Evolutionary conservation across 2,888 invertebrate genomes (phyloP).

Genomic region (Cryptocheilus praepositus): DNA sequence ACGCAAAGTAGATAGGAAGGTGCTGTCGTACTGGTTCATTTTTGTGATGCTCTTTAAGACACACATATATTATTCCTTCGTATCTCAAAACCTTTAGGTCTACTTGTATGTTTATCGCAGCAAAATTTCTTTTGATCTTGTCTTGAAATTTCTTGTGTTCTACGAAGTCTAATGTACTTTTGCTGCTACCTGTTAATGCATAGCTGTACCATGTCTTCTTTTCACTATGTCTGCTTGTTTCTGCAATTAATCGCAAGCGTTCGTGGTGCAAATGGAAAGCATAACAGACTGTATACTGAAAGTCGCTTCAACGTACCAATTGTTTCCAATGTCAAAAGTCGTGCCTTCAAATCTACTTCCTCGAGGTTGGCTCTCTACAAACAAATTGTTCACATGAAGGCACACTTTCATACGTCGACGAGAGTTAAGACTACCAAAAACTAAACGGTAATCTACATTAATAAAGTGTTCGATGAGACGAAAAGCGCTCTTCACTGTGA

Average conservation of each 20-base stretch:
- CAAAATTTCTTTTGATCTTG: constrained; percentile 45
- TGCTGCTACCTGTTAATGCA: constrained; percentile 36
- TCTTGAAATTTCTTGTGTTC: constrained; percentile 42
- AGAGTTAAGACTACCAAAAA: not conserved
- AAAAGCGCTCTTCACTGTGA: constrained; percentile 52
- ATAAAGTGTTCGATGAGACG: constrained; percentile 51
- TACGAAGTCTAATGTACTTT: constrained; percentile 13
- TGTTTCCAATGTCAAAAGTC: constrained; percentile 57
- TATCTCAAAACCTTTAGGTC: constrained; percentile 46
- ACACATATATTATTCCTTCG: constrained; percentile 56
- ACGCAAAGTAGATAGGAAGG: constrained; percentile 53
- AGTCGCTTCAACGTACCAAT: constrained; percentile 53
- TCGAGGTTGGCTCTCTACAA: constrained; percentile 29
- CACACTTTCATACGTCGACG: not conserved
- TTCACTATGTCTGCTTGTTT: constrained; percentile 62
- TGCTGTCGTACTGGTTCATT: constrained; percentile 17
- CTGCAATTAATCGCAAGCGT: constrained; percentile 41
- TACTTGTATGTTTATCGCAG: constrained; percentile 39
- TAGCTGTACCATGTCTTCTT: constrained; percentile 61
- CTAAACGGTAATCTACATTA: constrained; percentile 50
- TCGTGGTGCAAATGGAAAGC: constrained; percentile 6
- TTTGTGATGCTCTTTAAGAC: constrained; percentile 42
- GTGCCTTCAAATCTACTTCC: constrained; percentile 46
- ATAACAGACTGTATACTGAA: constrained; percentile 7
- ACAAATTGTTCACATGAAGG: constrained; percentile 14